Evolutionary conservation across 2,113 vertebrate species (phyloP), one percentile per base, ranked within the genome.

Genomic region (Syrrhaptes paradoxus): DNA sequence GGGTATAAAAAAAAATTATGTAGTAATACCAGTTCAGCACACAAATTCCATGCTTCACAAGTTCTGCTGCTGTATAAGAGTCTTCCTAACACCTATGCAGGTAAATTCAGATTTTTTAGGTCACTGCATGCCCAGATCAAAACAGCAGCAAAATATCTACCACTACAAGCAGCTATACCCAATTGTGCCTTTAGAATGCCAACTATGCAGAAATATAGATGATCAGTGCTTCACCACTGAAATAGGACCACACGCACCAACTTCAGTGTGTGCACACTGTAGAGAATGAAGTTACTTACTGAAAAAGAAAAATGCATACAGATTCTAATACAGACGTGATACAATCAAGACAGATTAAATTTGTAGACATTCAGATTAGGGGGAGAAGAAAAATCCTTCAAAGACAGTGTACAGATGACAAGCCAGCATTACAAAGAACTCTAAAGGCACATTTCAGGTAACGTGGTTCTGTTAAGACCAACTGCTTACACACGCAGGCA

Each of bases 401-500:
- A 26, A 65, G 90, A 89, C 70, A 68, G 48, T 12, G 31, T 77
- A 93, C 74, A 90, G 65, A 61, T 90, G 84, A 89, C 41, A 91
- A 93, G 84, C 66, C 18, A 87, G 91, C 93, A 78, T 85, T 71
- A 87, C 91, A 54, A 32, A 96, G 96, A 86, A 96, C 95, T 97
- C 98, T 97, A 96, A 98, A 98, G 98, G 98, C 97, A 96, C 87
- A 95, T 88, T 97, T 96, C 97, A 93, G 96, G 96, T 94, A 96
- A 97, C 78, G 68, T 65, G 82, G 96, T 97, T 97, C 96, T 96
- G 97, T 93, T 95, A 95, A 97, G 93, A 97, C 89, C 92, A 95
- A 96, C 92, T 43, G 97, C 97, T 98, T 97, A 97, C 96, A 97
- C 65, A 95, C 81, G 61, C 85, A 95, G 96, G 95, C 97, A 96